Base-by-base conservation (phyloP, 2,888 invertebrate genomes). In the Dioctria rufipes region DNA sequence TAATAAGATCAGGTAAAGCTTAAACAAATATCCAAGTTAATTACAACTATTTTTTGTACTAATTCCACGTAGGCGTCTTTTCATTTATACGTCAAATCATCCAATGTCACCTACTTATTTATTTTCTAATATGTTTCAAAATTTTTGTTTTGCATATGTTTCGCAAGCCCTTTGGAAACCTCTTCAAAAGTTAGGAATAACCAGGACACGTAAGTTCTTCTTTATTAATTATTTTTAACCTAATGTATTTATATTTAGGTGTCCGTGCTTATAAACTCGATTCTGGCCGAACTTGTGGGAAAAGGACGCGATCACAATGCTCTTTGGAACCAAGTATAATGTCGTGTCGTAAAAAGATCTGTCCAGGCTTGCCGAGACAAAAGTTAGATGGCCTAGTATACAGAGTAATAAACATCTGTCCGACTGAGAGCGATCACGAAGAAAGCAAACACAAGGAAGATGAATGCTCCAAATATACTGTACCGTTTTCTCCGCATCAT, bases 151-250 rank as follows among this genome's bases (percentile, higher is more conserved):
- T 46, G 40, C 37, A 39, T 63, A 37, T 9, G 11, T 63, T 63
- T 63, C 61, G 11, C 61, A 37, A 3, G 67, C 67, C n/a, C 13
- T 67, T 67, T 67, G 67, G 67, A 42, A 49, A 25, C 67, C 67
- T 5, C n/a, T 67, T 54, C 54, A 6, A n/a, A 54, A n/a, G 4
- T n/a, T 54, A 4, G 54, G 54, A 4, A 11, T n/a, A 54, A 11
- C 54, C 11, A 54, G 54, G 11, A 11, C 54, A 54, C 1, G 54
- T 54, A 54, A 6, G 49, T 9, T 46, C 9, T 9, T 46, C 9
- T 11, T 54, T 54, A n/a, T 46, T 8, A 11, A 11, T 54, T 54
- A 11, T 4, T 11, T 8, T 1, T 11, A 54, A 11, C 2, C n/a
- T 4, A 54, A 11, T 11, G 54, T 11, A 54, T 8, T n/a, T n/a